Evolutionary conservation across 2,113 vertebrate species (phyloP), one percentile per base, ranked within the genome.

Genomic region (Eublepharis macularius): DNA sequence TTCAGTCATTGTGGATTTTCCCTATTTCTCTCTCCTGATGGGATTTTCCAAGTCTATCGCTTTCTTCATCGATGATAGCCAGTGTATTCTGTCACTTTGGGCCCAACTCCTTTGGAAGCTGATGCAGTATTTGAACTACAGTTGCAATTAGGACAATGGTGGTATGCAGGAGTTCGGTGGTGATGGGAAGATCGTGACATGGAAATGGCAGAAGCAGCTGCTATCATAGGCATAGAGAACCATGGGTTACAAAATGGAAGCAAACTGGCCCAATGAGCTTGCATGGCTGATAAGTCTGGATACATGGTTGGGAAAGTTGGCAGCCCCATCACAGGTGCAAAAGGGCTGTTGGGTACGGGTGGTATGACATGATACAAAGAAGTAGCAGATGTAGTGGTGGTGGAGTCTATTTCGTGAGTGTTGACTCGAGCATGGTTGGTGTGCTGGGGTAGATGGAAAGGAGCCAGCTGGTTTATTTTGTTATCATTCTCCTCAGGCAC

Each of bases 221-320:
- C 78, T 45, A 87, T 24, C 14, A 4, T 41, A 0, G 82, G 77
- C 84, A 85, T 68, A 43, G 86, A 87, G 63, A 91, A 84, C 91
- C 86, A 87, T 13, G 81, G 83, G 17, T 84, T 87, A 32, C 76
- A 89, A 39, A 89, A 91, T 1, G 92, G 90, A 32, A 91, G 84
- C 72, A 90, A 32, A 17, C 88, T 79, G 6, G 83, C 76, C 87
- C 86, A 39, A 2, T 89, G 87, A 16, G 88, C 82, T 70, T 84
- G 89, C 6, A 80, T 69, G 26, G 82, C 45, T 2, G 90, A 77
- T 60, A 76, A 49, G 29, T 73, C 79, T 36, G 90, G 77, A 43
- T 90, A 80, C 70, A 70, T 51, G 9, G 65, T n/a, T 10, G 76
- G 90, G 69, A 87, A 81, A 2, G 24, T 0, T 0, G 57, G 86